Base-by-base conservation (phyloP, 2,113 vertebrate species). In the Aldabrachelys gigantea region DNA sequence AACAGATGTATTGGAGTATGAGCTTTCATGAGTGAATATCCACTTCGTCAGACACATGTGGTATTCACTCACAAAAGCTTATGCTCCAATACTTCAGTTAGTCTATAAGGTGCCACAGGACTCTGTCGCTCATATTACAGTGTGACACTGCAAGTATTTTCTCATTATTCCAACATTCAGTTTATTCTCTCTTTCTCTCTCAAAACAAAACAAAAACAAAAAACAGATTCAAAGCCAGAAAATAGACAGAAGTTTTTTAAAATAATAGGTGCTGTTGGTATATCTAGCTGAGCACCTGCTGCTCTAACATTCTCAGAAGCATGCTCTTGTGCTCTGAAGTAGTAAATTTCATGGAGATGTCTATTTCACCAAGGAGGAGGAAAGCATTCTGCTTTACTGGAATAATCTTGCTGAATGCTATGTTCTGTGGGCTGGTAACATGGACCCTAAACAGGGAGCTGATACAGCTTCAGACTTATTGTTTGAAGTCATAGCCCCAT, bases 221-320 rank as follows among this genome's bases (percentile, higher is more conserved):
- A 88, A 27, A 57, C 53, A 93, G 65, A 88, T 80, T 84, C 72
- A 31, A 95, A 90, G 82, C 76, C 59, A 89, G 92, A 84, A 83
- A 90, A 49, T 19, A 87, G 4, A 88, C 75, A 90, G 19, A 9
- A 90, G n/a, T 29, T 38, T 0, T 82, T 13, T 10, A 29, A 80
- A 89, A 88, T 82, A 5, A 92, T 53, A 59, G 10, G 16, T 19
- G 35, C 19, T 69, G 8, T 38, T 35, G 35, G 35, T 69, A 21
- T 44, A 88, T 86, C 89, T 80, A 91, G 92, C 54, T 12, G 87
- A 52, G 83, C 5, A 69, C 2, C 7, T 72, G 82, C 31, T 76
- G 47, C 75, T 93, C 41, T 41, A 91, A 82, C 6, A 76, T 13
- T 89, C 65, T 80, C 19, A 72, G 65, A 84, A 91, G 88, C 41